Percentiles rank a stretch among this genome's conserved stretches.
These are phyloP conservation scores for Polyergus mexicanus DNA, from an alignment of 1,140 invertebrate genomes.

Conservation along the genomic window DNA sequence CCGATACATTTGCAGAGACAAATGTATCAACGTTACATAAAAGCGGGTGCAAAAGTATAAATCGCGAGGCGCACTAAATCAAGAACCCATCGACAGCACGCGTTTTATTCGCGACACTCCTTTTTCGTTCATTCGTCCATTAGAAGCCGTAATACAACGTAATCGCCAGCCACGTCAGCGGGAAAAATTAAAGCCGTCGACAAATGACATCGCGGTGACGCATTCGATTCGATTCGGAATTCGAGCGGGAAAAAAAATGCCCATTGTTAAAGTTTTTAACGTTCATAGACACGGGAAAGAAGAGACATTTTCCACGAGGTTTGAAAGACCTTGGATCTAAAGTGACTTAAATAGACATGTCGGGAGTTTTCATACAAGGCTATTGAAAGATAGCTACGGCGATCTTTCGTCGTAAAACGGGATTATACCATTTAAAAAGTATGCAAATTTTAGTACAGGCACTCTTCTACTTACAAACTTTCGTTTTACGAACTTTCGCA, in stretches of 20 bases:
- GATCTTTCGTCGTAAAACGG: slow-evolving; percentile 33
- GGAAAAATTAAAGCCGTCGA: slow-evolving; percentile 62
- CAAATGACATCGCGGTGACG: slow-evolving; percentile 36
- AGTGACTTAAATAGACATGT: slow-evolving; percentile 17
- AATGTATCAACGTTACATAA: slow-evolving; percentile 36
- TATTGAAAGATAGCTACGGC: slow-evolving; percentile 10
- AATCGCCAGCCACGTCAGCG: slow-evolving; percentile 30
- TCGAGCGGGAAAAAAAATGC: not conserved
- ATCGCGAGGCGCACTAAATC: slow-evolving; percentile 68
- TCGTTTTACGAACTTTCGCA: slow-evolving; percentile 7
- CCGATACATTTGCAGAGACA: slow-evolving; percentile 34
- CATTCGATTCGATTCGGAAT: slow-evolving; percentile 18
- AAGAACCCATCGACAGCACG: slow-evolving; percentile 59
- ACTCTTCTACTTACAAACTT: slow-evolving; percentile 20
- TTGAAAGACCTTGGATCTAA: not conserved
- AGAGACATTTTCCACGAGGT: not conserved
- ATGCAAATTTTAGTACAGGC: slow-evolving; percentile 18
- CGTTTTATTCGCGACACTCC: slow-evolving; percentile 30
- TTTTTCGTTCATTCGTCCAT: slow-evolving; percentile 57
- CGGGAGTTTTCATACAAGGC: slow-evolving; percentile 19
- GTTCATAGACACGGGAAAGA: not conserved
- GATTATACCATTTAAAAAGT: slow-evolving; percentile 51
- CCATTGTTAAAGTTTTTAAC: not conserved
- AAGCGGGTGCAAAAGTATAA: slow-evolving; percentile 54
- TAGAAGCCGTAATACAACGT: slow-evolving; percentile 59